Evolutionary conservation across 2,888 invertebrate species (phyloP).

Genomic region (Gortyna flavago): DNA sequence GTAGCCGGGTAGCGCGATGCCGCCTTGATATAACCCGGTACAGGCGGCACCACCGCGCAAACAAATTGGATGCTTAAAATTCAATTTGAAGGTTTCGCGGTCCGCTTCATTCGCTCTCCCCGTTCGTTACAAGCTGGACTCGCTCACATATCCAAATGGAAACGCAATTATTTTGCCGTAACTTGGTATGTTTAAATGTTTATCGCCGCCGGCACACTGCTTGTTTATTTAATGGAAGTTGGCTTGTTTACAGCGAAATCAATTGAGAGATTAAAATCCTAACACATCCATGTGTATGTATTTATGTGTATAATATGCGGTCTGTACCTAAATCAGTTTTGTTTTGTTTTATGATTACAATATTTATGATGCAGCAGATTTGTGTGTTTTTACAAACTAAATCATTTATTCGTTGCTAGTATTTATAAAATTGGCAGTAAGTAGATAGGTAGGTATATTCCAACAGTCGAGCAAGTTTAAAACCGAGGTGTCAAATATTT

Average conservation of each 20-base stretch:
- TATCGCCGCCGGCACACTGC: conserved; percentile 67
- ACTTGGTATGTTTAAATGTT: conserved; percentile 80
- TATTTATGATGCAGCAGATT: conserved; percentile 5
- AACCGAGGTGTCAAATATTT: too few relatives aligned
- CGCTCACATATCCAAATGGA: conserved; percentile 83
- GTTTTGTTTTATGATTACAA: background rate
- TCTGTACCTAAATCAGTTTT: background rate
- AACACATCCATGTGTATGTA: conserved; percentile 26
- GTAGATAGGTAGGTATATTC: background rate
- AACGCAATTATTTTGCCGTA: conserved; percentile 85
- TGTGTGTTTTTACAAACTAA: background rate
- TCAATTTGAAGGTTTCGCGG: conserved; percentile 90
- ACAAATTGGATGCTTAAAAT: conserved; percentile 90
- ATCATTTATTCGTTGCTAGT: background rate
- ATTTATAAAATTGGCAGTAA: background rate
- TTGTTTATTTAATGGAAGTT: conserved; percentile 66
- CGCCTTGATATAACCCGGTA: conserved; percentile 76
- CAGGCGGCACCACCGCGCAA: conserved; percentile 82
- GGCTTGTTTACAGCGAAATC: conserved; percentile 68
- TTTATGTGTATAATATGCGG: background rate
- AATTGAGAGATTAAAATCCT: conserved; percentile 64
- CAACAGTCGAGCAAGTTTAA: too few relatives aligned
- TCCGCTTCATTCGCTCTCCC: conserved; percentile 87
- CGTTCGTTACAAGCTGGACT: conserved; percentile 86
- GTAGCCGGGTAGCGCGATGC: conserved; percentile 63